Evolutionary conservation across 2,113 vertebrate genomes (phyloP).

Genomic region (Apteryx owenii): DNA sequence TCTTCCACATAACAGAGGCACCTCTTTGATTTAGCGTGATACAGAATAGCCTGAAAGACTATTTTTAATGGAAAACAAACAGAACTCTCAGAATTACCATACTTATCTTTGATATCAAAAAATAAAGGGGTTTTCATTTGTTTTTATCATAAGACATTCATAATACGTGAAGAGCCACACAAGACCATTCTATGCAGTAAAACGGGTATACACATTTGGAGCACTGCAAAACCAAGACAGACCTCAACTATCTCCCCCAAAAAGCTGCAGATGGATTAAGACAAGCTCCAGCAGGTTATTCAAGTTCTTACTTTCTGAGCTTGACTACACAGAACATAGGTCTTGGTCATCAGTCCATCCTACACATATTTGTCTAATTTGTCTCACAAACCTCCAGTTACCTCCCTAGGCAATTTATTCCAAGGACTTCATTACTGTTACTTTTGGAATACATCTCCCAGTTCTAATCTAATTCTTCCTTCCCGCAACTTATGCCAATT

Average conservation of each 20-base stretch:
- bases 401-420: background rate
- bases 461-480: background rate
- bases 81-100: background rate
- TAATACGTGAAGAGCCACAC: background rate
- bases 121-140: background rate
- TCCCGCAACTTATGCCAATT: background rate
- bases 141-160: background rate
- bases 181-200: background rate
- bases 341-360: background rate
- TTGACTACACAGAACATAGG: background rate
- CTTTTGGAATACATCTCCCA: background rate
- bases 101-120: background rate
- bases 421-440: background rate
- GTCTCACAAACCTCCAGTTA: background rate
- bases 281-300: background rate
- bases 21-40: background rate
- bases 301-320: background rate
- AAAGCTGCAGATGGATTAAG: background rate
- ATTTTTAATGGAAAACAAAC: background rate
- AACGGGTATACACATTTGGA: background rate
- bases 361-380: background rate
- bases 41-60: background rate
- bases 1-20: background rate
- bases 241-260: background rate
- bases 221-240: background rate